Evolutionary conservation across 2,113 vertebrate genomes (phyloP).

Genomic region (Castor canadensis): DNA sequence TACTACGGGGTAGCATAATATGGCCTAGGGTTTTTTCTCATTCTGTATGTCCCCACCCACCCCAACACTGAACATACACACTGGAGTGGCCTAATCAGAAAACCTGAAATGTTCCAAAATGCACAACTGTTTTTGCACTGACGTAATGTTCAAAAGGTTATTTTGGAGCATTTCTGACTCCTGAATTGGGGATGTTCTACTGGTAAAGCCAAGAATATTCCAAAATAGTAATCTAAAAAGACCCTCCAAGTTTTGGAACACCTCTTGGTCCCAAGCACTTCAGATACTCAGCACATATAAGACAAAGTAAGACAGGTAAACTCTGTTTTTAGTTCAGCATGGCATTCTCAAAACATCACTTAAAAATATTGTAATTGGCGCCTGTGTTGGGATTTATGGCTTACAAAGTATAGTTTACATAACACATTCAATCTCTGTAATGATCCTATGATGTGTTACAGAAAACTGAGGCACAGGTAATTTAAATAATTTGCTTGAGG

Average conservation of each 20-base stretch:
- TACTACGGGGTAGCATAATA: not conserved
- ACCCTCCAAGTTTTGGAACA: not conserved
- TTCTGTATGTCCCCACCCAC: not conserved
- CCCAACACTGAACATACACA: not conserved
- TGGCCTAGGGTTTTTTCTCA: not conserved
- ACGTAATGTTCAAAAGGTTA: not conserved
- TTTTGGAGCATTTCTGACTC: not conserved
- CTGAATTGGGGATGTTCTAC: not conserved
- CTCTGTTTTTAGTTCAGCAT: not conserved
- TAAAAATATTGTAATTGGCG: not conserved
- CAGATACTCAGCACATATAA: not conserved
- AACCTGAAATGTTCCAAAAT: not conserved
- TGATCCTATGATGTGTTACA: not conserved
- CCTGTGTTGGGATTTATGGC: not conserved
- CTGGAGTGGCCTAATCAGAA: not conserved
- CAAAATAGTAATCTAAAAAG: not conserved
- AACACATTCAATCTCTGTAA: not conserved
- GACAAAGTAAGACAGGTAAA: not conserved
- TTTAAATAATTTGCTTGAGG: not conserved
- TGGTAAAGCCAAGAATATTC: not conserved
- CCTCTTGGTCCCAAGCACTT: not conserved
- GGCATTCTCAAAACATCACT: not conserved
- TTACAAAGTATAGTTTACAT: not conserved
- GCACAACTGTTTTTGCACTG: not conserved
- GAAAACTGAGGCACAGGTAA: not conserved